phyloP scores from a whole-genome alignment of 2,113 vertebrate species.

The Lota lota region DNA sequence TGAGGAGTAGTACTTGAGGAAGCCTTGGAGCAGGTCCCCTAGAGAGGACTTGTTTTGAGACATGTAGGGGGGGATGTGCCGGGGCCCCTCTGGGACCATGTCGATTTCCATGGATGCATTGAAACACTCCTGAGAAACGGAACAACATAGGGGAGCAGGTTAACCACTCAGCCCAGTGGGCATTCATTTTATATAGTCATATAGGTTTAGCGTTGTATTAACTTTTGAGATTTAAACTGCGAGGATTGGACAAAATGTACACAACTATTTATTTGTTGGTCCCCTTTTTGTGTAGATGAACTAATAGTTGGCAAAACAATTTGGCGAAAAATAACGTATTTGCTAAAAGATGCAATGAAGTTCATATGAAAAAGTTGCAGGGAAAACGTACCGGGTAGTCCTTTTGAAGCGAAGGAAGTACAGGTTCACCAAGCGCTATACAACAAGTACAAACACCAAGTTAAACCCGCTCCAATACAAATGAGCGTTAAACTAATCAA shows the following conservation, averaged over 20 bases:
- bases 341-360: no score
- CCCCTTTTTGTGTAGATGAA: no score
- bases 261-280: no score
- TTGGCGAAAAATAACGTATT: no score
- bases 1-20: constrained; percentile 90
- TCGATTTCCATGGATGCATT: constrained; percentile 82
- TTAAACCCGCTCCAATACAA: background rate
- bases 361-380: no score
- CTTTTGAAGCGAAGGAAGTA: constrained; percentile 92
- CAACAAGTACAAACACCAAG: constrained; percentile 32
- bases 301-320: no score
- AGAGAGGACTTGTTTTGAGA: constrained; percentile 87
- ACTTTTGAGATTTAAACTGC: no score
- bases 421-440: constrained; percentile 85
- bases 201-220: no score
- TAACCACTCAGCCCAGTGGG: background rate
- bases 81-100: constrained; percentile 80
- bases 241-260: no score
- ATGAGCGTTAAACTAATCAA: no score
- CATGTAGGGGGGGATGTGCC: constrained; percentile 79
- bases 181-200: no score
- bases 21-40: constrained; percentile 89
- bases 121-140: constrained; percentile 82
- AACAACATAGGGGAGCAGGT: background rate
- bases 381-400: constrained; percentile 86